These are phyloP conservation scores for Drosophila engyochracea DNA, from an alignment of 2,888 invertebrate genomes.

Conservation along the genomic window DNA sequence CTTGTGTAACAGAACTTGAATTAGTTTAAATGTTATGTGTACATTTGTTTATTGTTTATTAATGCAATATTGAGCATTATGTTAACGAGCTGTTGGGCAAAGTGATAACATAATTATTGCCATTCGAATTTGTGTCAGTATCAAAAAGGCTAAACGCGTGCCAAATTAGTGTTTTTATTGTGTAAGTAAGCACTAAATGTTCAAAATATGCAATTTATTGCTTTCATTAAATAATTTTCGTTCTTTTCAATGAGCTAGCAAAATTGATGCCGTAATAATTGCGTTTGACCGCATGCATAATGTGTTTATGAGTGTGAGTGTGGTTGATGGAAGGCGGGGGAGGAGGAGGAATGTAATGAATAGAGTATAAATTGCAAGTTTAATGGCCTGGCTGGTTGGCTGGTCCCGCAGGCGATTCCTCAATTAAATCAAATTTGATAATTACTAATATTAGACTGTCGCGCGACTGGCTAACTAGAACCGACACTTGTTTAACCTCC, in stretches of 20 bases:
- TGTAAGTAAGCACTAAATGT: conserved; percentile 41
- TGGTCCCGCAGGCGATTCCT: conserved; percentile 46
- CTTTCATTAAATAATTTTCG: conserved; percentile 19
- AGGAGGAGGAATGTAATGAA: conserved; percentile 2
- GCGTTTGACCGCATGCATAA: conserved; percentile 27
- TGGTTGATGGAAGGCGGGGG: conserved; percentile 1
- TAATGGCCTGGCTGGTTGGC: conserved; percentile 4
- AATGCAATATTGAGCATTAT: conserved; percentile 44
- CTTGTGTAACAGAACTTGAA: background rate
- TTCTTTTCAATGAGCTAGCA: conserved; percentile 45
- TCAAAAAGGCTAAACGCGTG: conserved; percentile 32
- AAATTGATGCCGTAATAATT: conserved; percentile 53
- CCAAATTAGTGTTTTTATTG: conserved; percentile 35
- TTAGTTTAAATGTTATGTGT: conserved; percentile 62
- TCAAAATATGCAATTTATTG: conserved; percentile 4
- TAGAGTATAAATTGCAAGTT: conserved; percentile 28
- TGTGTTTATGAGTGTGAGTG: conserved; percentile 12
- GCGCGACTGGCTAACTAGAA: conserved; percentile 38
- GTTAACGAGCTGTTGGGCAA: conserved; percentile 30
- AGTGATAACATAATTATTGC: conserved; percentile 29
- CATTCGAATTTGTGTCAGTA: conserved; percentile 23
- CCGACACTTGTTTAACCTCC: conserved; percentile 54
- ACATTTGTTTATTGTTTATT: conserved; percentile 42
- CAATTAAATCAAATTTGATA: conserved; percentile 76
- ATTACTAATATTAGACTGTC: conserved; percentile 61